Base-by-base conservation (phyloP, 1,140 invertebrate species). In the Platorchestia sp. region DNA sequence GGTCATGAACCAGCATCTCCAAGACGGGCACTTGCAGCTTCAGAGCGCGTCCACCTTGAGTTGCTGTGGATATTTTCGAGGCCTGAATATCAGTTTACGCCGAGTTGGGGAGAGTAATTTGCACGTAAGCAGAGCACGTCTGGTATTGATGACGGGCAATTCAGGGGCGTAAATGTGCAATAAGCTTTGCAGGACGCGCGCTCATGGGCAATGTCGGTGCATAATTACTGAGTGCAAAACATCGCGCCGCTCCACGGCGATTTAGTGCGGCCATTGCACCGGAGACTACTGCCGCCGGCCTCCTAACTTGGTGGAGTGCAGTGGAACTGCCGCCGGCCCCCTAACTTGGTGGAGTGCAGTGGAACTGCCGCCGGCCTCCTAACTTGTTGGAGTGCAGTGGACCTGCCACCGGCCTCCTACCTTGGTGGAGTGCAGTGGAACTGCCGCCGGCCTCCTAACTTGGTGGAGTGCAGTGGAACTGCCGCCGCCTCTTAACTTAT, bases 221-320 rank as follows among this genome's bases (percentile, higher is more conserved):
- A 75, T 75, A 75, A 75, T 75, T 75, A 75, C 59, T 75, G 59
- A 75, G 59, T 75, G 59, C 59, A 75, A 75, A 75, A 75, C 59
- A 75, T 75, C 10, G 59, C 59, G 10, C 59, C 59, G 59, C 59
- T 75, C 59, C 59, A 19, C 47, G 59, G 27, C 59, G 59, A 75
- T 75, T 75, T 75, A 75, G 59, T 75, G 59, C 59, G 10, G 59
- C 59, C 59, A 75, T 75, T 75, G 59, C 59, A 36, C 10, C 59
- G 59, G 36, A 75, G 59, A 27, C 59, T 75, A 75, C 59, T 75
- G 59, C 59, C 47, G 19, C 47, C 59, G 36, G 27, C 59, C 59
- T 75, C 59, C 27, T 27, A 36, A 36, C 27, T 36, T 75, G 3
- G 59, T 10, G 59, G 14, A 75, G 59, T 75, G 59, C 14, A 36